Evolutionary conservation across 2,797 vertebrate species (phyloP).

Genomic region (Pipistrellus pygmaeus): DNA sequence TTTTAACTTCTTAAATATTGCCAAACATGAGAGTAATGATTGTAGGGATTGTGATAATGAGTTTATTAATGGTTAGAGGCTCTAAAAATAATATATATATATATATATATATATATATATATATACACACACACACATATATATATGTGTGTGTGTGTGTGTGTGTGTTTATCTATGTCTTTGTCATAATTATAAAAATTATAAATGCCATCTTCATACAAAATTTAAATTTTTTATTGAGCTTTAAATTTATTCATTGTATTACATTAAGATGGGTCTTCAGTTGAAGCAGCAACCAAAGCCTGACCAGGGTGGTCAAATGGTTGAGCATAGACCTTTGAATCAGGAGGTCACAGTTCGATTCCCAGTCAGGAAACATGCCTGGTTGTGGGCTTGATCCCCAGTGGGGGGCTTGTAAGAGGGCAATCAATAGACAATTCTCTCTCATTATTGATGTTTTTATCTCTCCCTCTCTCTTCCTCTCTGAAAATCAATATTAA

Average conservation of each 20-base stretch:
- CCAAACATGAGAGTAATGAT: background rate
- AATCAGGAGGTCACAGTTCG: too few species aligned
- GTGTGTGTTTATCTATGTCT: background rate
- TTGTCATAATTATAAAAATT: conserved; percentile 32
- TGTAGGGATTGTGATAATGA: background rate
- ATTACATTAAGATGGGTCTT: background rate
- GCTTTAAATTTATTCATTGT: conserved; percentile 22
- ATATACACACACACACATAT: too few species aligned
- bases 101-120: background rate
- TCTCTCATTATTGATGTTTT: too few species aligned
- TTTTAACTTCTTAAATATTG: background rate
- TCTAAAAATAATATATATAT: background rate
- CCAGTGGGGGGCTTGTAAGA: too few species aligned
- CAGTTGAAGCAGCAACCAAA: background rate
- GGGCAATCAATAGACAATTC: too few species aligned
- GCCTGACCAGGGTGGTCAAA: too few species aligned
- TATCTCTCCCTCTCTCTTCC: too few species aligned
- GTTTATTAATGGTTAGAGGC: background rate
- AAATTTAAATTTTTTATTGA: conserved; percentile 35
- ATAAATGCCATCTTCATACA: background rate
- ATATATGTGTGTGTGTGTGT: background rate
- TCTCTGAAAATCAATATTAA: too few species aligned
- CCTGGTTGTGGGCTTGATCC: too few species aligned
- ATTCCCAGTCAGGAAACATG: too few species aligned
- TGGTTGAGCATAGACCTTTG: too few species aligned